These are phyloP conservation scores for Eupithecia centaureata DNA, from an alignment of 2,888 invertebrate genomes.

Conservation along the genomic window DNA sequence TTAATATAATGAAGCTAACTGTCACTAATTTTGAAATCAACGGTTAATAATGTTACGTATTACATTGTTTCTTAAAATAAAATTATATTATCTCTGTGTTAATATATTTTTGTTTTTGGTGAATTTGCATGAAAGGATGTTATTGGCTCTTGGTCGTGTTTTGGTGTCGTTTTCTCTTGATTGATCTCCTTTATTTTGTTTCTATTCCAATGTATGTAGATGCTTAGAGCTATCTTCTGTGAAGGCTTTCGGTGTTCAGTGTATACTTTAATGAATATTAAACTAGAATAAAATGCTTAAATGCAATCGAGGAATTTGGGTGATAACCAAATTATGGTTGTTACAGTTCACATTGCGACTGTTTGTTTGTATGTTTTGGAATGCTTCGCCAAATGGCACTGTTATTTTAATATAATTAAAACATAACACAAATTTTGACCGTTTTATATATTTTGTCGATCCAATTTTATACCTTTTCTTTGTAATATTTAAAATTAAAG, in stretches of 20 bases:
- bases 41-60: slow-evolving; percentile 40
- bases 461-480: slow-evolving; percentile 48
- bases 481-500: slow-evolving; percentile 57
- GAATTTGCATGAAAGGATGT: slow-evolving; percentile 56
- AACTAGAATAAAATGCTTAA: slow-evolving; percentile 63
- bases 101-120: slow-evolving; percentile 33
- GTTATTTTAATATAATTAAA: slow-evolving; percentile 43
- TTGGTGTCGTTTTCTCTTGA: slow-evolving; percentile 77
- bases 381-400: slow-evolving; percentile 39
- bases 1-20: slow-evolving; percentile 58
- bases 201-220: slow-evolving; percentile 53
- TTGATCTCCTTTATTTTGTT: slow-evolving; percentile 58
- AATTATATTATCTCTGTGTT: slow-evolving; percentile 28
- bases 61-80: slow-evolving; percentile 33
- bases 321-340: slow-evolving; percentile 76
- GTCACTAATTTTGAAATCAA: slow-evolving; percentile 78
- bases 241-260: slow-evolving; percentile 79
- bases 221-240: slow-evolving; percentile 59
- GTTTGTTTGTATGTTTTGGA: slow-evolving; percentile 32
- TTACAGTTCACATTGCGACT: slow-evolving; percentile 28
- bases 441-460: slow-evolving; percentile 38
- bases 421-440: slow-evolving; percentile 44
- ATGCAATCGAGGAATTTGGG: slow-evolving; percentile 80
- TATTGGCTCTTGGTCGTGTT: slow-evolving; percentile 71
- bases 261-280: slow-evolving; percentile 60